Percentiles rank a stretch among this genome's conserved stretches.
Conservation (phyloP, 2,888 invertebrate genomes). For the Lepidochrysops patricia region DNA sequence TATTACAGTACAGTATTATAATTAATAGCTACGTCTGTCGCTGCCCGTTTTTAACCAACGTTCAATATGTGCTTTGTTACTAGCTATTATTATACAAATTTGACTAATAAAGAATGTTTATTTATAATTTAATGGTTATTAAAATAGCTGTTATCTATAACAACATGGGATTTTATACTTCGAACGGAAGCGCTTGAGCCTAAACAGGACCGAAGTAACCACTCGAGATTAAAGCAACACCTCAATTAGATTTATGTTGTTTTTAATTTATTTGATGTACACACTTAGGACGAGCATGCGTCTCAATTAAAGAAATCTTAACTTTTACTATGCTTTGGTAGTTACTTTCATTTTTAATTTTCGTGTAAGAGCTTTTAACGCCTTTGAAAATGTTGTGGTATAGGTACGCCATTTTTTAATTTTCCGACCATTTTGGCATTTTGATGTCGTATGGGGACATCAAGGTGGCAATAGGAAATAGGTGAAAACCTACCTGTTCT, state of each 20-base stretch:
- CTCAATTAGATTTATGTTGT: slow-evolving; percentile 56
- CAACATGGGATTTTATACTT: slow-evolving; percentile 26
- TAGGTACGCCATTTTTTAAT: too few species aligned
- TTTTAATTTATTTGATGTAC: slow-evolving; percentile 46
- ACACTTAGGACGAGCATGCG: slow-evolving; percentile 48
- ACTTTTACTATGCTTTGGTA: not conserved
- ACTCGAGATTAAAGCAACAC: slow-evolving; percentile 62
- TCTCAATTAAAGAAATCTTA: slow-evolving; percentile 6
- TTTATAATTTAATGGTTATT: not conserved
- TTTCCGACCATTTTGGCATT: too few species aligned
- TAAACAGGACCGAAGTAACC: slow-evolving; percentile 29
- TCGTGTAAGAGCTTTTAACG: not conserved
- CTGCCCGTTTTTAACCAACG: too few species aligned
- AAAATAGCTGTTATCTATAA: slow-evolving; percentile 19
- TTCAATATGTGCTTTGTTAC: not conserved
- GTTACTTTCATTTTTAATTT: not conserved
- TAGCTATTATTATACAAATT: not conserved
- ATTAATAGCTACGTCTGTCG: too few species aligned
- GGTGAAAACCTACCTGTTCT: too few species aligned
- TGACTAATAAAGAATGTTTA: not conserved
- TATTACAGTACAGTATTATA: too few species aligned
- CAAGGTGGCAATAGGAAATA: too few species aligned
- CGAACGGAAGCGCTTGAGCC: slow-evolving; percentile 54
- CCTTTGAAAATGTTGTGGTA: too few species aligned
- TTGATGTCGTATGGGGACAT: too few species aligned